Base-by-base conservation (phyloP, 2,797 vertebrate genomes). In the Galaxias olidus region DNA sequence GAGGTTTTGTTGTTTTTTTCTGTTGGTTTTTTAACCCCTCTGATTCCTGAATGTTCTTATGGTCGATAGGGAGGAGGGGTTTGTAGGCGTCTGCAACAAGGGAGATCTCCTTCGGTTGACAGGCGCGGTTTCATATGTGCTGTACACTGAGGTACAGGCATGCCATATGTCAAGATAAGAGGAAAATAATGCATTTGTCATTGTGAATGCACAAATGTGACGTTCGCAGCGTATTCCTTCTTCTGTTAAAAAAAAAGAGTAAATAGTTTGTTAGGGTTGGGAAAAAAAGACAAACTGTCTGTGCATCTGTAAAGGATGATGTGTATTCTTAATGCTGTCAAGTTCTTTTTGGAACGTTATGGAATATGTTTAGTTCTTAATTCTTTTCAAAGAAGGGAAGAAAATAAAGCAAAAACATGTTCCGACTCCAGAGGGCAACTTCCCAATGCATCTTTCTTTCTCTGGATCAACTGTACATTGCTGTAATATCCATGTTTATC, bases 381-480 rank as follows among this genome's bases (percentile, higher is more conserved):
- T 67, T 82, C 65, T 84, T 68, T 59, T 44, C 45, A 73, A 82
- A 80, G 75, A 84, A 85, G 76, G 75, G 75, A 85, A 73, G 71
- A 86, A 89, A 88, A 88, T 89, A 90, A 90, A 91, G 72, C 59
- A 19, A 75, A 65, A 66, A 58, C 59, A 4, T 59, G 46, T 77
- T 47, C 13, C 61, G 74, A 80, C 76, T 76, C 77, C 65, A 74
- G 43, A 0, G 13, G 42, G 45, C 59, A 11, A n/a, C 30, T 68
- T 75, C 49, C 61, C 80, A 57, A 65, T 64, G 50, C 56, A 1
- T 19, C 30, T 60, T 30, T 30, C 30, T 30, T 30, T 30, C 30
- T n/a, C n/a, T n/a, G n/a, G n/a, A n/a, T n/a, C n/a, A n/a, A 30
- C 30, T 30, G 30, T 30, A 30, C 30, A 30, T 30, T 6, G n/a